A percentile compares a stretch with the other conserved stretches of the same genome.
Conservation (phyloP, 2,797 vertebrate species). For the Pempheris klunzingeri region DNA sequence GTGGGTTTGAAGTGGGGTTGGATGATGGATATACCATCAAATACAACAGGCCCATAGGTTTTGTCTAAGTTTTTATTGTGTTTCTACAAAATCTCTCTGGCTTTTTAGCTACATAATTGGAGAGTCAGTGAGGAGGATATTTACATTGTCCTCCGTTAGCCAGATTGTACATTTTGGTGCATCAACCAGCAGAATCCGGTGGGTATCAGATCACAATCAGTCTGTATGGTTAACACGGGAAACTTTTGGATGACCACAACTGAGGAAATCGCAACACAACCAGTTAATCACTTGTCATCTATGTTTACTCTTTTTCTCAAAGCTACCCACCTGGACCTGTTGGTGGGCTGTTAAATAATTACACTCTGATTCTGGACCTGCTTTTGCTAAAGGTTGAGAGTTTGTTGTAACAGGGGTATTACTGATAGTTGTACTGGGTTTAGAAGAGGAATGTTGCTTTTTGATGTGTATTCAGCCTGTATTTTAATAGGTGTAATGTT, state of each 20-base stretch:
- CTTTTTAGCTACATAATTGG: neutral
- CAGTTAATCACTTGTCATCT: constrained; percentile 4
- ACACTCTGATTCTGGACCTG: neutral
- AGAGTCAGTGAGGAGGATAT: neutral
- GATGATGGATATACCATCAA: neutral
- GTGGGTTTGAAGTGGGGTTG: neutral
- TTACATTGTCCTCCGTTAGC: neutral
- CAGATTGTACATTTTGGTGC: neutral
- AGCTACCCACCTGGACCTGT: neutral
- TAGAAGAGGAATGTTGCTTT: neutral
- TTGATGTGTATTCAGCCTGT: constrained; percentile 5
- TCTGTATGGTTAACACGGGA: constrained; percentile 29
- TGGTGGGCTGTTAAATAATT: neutral
- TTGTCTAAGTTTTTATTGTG: neutral
- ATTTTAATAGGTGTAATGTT: neutral
- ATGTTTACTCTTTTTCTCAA: constrained; percentile 16
- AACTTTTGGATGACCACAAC: constrained; percentile 19
- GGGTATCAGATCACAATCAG: neutral
- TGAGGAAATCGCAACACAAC: constrained; percentile 4
- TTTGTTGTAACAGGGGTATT: neutral
- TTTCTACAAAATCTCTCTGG: neutral
- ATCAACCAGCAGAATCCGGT: neutral
- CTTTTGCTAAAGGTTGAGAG: neutral
- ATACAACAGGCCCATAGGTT: neutral
- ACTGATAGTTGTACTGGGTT: neutral